phyloP scores from a whole-genome alignment of 2,888 invertebrate genomes.

The Camptogramma bilineatum region DNA sequence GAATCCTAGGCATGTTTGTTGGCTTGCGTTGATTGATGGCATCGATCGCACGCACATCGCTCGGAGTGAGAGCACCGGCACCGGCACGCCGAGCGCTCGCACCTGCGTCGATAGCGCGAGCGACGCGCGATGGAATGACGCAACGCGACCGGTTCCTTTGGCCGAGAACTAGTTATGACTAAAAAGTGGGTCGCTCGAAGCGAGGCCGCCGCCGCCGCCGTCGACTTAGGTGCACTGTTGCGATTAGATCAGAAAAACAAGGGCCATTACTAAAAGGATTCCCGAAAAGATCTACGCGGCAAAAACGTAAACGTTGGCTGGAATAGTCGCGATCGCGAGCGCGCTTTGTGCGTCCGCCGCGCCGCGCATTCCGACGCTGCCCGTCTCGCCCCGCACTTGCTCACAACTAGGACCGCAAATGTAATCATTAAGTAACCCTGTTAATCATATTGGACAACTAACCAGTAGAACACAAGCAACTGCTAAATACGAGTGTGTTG shows the following conservation, averaged over 20 bases:
- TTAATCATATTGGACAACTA: no score
- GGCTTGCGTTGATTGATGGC: neutral
- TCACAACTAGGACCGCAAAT: no score
- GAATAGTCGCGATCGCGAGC: slow-evolving; percentile 47
- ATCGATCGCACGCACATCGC: neutral
- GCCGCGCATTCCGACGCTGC: slow-evolving; percentile 33
- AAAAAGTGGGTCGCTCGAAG: slow-evolving; percentile 61
- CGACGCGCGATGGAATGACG: slow-evolving; percentile 29
- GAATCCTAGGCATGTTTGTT: neutral
- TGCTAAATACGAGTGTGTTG: no score
- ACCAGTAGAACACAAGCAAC: no score
- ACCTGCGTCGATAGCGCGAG: slow-evolving; percentile 10
- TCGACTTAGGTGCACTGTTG: slow-evolving; percentile 57
- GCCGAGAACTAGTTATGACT: slow-evolving; percentile 41
- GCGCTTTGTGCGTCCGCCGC: slow-evolving; percentile 50
- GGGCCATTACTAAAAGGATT: slow-evolving; percentile 68
- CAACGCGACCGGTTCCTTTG: slow-evolving; percentile 50
- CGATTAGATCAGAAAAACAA: slow-evolving; percentile 68
- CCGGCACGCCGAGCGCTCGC: neutral
- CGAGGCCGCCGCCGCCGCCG: slow-evolving; percentile 52
- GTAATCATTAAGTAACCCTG: no score
- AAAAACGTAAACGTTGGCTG: slow-evolving; percentile 64
- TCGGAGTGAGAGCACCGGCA: neutral
- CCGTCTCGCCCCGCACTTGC: neutral
- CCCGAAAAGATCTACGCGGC: slow-evolving; percentile 64